Percentiles rank a stretch among this genome's conserved stretches.
These are phyloP conservation scores for Melipona beecheii DNA, from an alignment of 2,888 invertebrate species.

Conservation along the genomic window DNA sequence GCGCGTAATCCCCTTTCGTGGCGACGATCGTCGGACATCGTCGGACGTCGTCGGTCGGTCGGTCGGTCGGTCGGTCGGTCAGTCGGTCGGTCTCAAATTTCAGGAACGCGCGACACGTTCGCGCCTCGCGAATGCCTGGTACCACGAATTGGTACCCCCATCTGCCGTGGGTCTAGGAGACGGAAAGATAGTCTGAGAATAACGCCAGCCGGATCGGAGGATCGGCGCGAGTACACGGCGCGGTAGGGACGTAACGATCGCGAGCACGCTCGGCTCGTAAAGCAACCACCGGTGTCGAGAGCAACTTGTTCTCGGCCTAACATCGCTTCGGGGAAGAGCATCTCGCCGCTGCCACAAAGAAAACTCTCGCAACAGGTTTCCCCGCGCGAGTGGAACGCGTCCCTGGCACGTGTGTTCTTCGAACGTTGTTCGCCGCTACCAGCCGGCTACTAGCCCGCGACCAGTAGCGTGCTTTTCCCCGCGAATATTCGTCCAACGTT, in stretches of 20 bases:
- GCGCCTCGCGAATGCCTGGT: constrained; percentile 14
- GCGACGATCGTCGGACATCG: neutral
- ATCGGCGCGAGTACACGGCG: constrained; percentile 35
- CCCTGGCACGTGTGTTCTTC: constrained; percentile 20
- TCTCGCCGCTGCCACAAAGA: constrained; percentile 48
- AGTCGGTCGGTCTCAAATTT: constrained; percentile 57
- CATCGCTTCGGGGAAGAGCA: constrained; percentile 57
- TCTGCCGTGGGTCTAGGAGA: neutral
- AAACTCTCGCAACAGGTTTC: constrained; percentile 56
- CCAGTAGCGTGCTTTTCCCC: neutral
- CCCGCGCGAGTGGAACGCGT: constrained; percentile 34
- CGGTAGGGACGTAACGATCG: constrained; percentile 44
- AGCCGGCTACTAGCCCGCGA: neutral
- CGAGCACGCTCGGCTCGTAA: constrained; percentile 54
- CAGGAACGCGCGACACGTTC: constrained; percentile 41
- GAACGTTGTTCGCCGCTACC: neutral
- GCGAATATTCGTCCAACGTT: constrained; percentile 1
- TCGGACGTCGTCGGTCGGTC: neutral
- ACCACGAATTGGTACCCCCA: neutral
- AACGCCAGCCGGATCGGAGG: constrained; percentile 7
- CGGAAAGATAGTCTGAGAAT: neutral
- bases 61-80: constrained; percentile 10
- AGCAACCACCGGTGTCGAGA: constrained; percentile 56
- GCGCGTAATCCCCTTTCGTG: constrained; percentile 55
- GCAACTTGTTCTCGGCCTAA: constrained; percentile 62